Evolutionary conservation across 2,888 invertebrate genomes (phyloP), one percentile per base, ranked within the genome.

Genomic region (Muschampia plurimacula): DNA sequence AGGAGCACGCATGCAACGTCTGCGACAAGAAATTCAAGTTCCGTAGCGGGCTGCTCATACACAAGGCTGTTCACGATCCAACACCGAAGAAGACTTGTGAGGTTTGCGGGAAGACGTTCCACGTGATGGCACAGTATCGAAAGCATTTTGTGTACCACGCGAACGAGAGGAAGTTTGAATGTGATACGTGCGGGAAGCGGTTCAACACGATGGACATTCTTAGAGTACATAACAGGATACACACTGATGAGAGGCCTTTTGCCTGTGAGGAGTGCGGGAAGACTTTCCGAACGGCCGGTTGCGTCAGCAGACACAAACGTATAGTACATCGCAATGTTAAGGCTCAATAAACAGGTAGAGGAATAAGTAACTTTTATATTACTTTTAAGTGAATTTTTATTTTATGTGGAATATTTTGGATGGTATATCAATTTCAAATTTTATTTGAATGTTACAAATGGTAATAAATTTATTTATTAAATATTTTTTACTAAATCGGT

Each of bases 181-280:
- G 95, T 73, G 90, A 92, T 6, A 91, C 95, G 0, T 95, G 95
- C 75, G 94, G 94, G 0, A 95, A 95, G 77, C 83, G 94, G 9
- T 95, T 95, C 75, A 95, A 94, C 68, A 95, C 95, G 3, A 80
- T 90, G 39, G 95, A 95, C 69, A 95, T 95, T 32, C 81, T 95
- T 59, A 85, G 84, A 63, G 93, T 95, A 0, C 95, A 95, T 73
- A 86, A 88, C 65, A 86, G 94, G 67, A 94, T 89, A 1, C 95
- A 95, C 69, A 93, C 93, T 0, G 93, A 94, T 15, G 93, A 93
- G 76, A 79, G 93, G 39, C 93, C 94, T 0, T 94, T 92, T 78
- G 80, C 84, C 36, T 95, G 95, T 77, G 82, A 86, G 4, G 89
- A 93, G 52, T 95, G 95, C 73, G 93, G 92, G 0, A 95, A 95